Evolutionary conservation across 1,140 invertebrate genomes (phyloP), one percentile per base, ranked within the genome.

Genomic region (Phortica variegata): DNA sequence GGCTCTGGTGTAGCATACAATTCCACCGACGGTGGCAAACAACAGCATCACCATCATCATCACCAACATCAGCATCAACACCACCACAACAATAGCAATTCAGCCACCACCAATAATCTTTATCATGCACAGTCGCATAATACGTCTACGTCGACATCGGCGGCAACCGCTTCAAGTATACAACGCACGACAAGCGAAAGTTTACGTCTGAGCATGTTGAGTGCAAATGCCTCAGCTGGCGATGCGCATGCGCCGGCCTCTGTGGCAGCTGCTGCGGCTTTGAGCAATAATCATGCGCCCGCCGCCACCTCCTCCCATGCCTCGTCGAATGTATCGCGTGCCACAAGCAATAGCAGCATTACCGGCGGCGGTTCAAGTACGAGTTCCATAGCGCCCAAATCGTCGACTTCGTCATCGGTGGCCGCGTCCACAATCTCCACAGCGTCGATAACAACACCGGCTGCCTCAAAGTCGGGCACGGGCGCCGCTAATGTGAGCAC

Each of bases 161-260:
- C 43, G 48, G 34, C 43, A 41, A 49, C 46, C 43, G 38, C 49
- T 42, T 41, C 18, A 19, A 39, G 43, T 16, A 54, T 88, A 59
- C 86, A 88, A 65, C 84, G 86, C 61, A 88, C 86, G 49, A 88
- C 87, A 56, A 87, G 85, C 77, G 87, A 88, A 77, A 87, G 86
- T 76, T 82, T 88, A 73, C 82, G 87, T 43, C 75, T 88, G 45
- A 52, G 63, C 56, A 52, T 65, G 37, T 41, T 72, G 38, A 62
- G 52, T 47, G 55, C 31, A 18, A 45, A 26, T 47, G 41, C 40
- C 26, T 42, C 31, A 45, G 49, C 26, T 49, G 42, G 32, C 8
- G 49, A 17, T 48, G 37, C 17, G 19, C 44, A 8, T 44, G 47
- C 39, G 13, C 41, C 51, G 6, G 31, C 33, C 13, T 42, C 42